phyloP scores from a whole-genome alignment of 1,140 invertebrate genomes.

The Rhyzopertha dominica region DNA sequence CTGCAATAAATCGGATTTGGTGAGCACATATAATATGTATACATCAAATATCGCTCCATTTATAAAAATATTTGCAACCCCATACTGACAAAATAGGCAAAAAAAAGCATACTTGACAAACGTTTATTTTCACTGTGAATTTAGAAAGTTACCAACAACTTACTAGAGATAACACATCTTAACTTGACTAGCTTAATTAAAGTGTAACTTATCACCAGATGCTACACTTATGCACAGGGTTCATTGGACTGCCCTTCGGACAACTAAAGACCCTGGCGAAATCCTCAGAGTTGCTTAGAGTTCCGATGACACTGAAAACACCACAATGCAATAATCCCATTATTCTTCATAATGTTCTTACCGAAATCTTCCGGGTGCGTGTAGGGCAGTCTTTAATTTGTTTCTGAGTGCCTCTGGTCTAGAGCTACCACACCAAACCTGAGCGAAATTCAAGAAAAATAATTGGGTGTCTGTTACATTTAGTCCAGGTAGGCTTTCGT shows the following conservation, averaged over 20 bases:
- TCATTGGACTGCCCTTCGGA: slow-evolving; percentile 65
- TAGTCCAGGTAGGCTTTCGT: slow-evolving; percentile 65
- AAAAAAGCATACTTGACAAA: no score
- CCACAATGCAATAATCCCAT: background rate
- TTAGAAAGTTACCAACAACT: no score
- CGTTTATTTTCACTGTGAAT: no score
- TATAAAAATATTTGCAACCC: no score
- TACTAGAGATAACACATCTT: no score
- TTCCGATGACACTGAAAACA: slow-evolving; percentile 61
- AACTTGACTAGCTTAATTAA: background rate
- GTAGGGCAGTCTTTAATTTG: slow-evolving; percentile 74
- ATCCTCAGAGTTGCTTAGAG: slow-evolving; percentile 75
- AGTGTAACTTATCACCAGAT: slow-evolving; percentile 60
- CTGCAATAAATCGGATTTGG: no score
- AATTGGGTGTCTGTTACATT: slow-evolving; percentile 69
- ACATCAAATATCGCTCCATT: no score
- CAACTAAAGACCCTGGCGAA: slow-evolving; percentile 71
- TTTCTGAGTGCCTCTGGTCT: slow-evolving; percentile 76
- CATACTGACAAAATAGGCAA: no score
- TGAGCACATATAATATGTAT: no score
- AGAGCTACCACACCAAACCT: slow-evolving; percentile 59
- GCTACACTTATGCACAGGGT: slow-evolving; percentile 73
- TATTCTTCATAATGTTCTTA: slow-evolving; percentile 16
- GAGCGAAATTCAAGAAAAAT: slow-evolving; percentile 79
- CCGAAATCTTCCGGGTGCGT: slow-evolving; percentile 75